Evolutionary conservation across 2,113 vertebrate species (phyloP).

Genomic region (Chelonoidis abingdonii): DNA sequence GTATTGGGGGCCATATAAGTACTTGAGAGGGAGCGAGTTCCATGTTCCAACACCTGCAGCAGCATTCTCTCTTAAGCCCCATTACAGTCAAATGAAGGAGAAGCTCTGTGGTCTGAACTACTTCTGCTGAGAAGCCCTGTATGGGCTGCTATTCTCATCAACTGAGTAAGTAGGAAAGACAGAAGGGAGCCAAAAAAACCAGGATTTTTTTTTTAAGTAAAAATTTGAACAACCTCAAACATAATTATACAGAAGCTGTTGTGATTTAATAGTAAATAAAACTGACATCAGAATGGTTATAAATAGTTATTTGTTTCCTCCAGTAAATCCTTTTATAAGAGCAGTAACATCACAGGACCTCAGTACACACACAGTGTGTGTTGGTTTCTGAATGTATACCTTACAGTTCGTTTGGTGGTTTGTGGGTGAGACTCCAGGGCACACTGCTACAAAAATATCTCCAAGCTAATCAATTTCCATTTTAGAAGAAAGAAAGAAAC

Average conservation of each 20-base stretch:
- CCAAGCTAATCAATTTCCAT: not conserved
- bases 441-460: not conserved
- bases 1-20: not conserved
- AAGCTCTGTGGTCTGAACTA: not conserved
- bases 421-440: not conserved
- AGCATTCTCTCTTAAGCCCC: not conserved
- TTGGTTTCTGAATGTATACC: not conserved
- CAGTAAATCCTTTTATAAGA: not conserved
- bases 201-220: not conserved
- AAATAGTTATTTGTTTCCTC: not conserved
- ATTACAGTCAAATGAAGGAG: not conserved
- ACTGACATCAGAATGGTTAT: not conserved
- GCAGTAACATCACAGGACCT: not conserved
- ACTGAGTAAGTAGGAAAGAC: not conserved
- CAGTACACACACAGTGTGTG: accelerated
- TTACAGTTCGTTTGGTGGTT: not conserved
- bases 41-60: not conserved
- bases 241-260: not conserved
- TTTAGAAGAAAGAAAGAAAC: not conserved
- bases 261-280: not conserved
- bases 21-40: not conserved
- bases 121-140: not conserved
- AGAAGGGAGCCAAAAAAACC: not conserved
- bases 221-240: not conserved
- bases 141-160: not conserved